Base-by-base conservation (phyloP, 2,797 vertebrate species). In the Pipistrellus pipistrellus region DNA sequence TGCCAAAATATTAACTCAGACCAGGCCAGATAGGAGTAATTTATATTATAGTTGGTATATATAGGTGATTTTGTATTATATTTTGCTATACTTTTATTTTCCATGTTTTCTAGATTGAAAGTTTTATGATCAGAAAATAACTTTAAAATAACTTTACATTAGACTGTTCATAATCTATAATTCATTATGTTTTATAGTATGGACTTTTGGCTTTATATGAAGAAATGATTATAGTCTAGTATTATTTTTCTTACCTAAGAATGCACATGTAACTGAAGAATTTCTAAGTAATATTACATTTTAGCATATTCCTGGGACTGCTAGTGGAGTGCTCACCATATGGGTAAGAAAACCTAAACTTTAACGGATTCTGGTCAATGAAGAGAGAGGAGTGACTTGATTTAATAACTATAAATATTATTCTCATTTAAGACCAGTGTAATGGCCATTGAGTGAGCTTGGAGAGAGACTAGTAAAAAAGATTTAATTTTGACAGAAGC, bases 81-180 rank as follows among this genome's bases (percentile, higher is more conserved):
- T n/a, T 64, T 84, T 8, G 87, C 12, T 92, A 32, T 89, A 27
- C n/a, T 82, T 88, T 73, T 68, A 89, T 72, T 86, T 94, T 83
- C 21, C 3, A 73, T 9, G 4, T 92, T 78, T 92, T 83, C 20
- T 88, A 32, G 35, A 83, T 48, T 68, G 5, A 93, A 82, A 41
- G 6, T 85, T 71, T 55, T 44, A 46, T 83, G 53, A 57, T 20
- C 7, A 68, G 35, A 76, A 93, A 78, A 71, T 71, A 57, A 64
- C 72, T 44, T 46, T 0, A 62, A 80, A 81, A 48, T 84, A 44
- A 71, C 51, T 87, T 80, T 85, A 20, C 64, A n/a, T 88, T 66
- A 82, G 41, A 75, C 21, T 85, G 4, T 1, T 55, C 5, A 76
- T 83, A 25, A 71, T 75, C 23, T 44, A 86, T 72, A 85, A 69